Conservation (phyloP, 2,113 vertebrate genomes). For the Ailuropoda melanoleuca region DNA sequence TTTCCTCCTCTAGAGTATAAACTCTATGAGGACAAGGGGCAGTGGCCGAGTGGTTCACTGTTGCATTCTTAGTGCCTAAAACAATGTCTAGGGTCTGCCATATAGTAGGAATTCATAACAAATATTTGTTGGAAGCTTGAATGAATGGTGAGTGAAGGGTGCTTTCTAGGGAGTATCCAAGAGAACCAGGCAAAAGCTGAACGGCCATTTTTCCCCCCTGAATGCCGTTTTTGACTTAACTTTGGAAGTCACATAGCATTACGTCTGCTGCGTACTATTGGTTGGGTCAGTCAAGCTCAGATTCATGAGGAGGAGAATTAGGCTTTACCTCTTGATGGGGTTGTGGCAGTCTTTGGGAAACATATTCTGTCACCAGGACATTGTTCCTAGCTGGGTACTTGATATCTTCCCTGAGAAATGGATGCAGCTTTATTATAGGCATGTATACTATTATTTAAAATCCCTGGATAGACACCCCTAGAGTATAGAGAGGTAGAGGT, state of each 20-base stretch:
- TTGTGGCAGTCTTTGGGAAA: constrained; percentile 22
- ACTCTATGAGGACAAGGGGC: not conserved
- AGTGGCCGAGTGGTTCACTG: not conserved
- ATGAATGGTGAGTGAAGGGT: constrained; percentile 1
- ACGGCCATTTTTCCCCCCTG: not conserved
- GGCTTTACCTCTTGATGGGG: not conserved
- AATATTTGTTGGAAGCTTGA: constrained; percentile 31
- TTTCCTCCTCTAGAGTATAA: constrained; percentile 8
- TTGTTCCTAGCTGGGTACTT: not conserved
- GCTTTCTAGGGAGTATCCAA: not conserved
- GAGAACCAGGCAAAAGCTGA: not conserved
- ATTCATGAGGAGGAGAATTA: not conserved
- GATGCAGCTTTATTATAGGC: not conserved
- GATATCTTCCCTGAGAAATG: not conserved
- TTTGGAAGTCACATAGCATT: constrained; percentile 7
- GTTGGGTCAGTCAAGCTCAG: not conserved
- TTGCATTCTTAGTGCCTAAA: not conserved
- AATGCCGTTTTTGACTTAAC: not conserved
- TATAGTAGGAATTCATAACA: not conserved
- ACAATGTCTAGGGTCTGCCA: not conserved
- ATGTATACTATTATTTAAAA: not conserved
- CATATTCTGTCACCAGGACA: not conserved
- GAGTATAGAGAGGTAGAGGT: not conserved
- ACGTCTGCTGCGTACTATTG: not conserved
- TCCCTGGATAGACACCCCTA: not conserved